Evolutionary conservation across 2,797 vertebrate genomes (phyloP).

Genomic region (Parauchenoglanis ngamensis): DNA sequence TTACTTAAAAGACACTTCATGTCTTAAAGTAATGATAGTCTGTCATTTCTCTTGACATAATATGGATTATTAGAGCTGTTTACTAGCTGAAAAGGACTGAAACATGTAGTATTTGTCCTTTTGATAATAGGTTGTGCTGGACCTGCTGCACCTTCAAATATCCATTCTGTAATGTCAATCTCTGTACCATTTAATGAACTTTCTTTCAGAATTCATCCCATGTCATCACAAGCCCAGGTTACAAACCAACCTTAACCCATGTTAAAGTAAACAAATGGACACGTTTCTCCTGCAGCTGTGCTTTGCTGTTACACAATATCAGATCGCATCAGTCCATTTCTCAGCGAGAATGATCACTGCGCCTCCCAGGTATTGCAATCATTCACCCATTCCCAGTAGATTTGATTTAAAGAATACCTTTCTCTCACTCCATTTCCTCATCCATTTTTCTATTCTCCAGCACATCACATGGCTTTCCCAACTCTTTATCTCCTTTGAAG

Average conservation of each 20-base stretch:
- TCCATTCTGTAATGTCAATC: neutral
- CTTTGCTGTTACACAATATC: neutral
- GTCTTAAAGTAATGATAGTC: no score
- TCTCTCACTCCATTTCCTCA: neutral
- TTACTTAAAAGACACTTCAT: no score
- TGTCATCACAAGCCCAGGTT: neutral
- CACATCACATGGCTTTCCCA: constrained; percentile 1
- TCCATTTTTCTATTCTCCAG: constrained; percentile 13
- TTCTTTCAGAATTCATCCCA: neutral
- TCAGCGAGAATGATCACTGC: neutral
- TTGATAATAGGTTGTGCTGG: neutral
- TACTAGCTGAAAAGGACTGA: neutral
- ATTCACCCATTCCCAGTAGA: constrained; percentile 1
- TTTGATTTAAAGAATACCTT: constrained; percentile 25
- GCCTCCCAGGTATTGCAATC: neutral
- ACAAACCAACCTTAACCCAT: neutral
- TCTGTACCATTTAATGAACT: neutral
- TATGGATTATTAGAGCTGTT: no score
- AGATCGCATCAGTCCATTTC: constrained; percentile 7
- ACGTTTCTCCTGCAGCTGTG: neutral
- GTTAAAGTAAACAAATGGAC: neutral
- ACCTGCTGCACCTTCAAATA: neutral
- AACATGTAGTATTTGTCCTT: neutral
- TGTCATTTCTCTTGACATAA: no score
- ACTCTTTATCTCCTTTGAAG: constrained; percentile 24